Conservation (phyloP, 2,113 vertebrate species). For the Caretta caretta region DNA sequence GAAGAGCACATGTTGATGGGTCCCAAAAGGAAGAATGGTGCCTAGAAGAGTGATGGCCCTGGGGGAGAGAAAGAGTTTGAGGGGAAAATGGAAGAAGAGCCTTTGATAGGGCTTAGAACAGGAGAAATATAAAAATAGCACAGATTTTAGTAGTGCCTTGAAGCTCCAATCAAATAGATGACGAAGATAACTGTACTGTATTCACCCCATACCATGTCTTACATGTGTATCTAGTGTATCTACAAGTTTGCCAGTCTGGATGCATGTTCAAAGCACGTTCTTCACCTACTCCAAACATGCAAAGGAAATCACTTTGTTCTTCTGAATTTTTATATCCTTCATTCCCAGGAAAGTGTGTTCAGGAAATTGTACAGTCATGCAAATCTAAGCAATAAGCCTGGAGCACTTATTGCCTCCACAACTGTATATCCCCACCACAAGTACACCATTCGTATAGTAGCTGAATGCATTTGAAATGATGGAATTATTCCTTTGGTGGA, state of each 20-base stretch:
- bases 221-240: neutral
- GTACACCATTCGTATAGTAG: neutral
- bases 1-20: neutral
- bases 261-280: neutral
- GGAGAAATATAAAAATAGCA: neutral
- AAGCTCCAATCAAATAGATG: neutral
- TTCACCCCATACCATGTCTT: neutral
- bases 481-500: neutral
- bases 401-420: neutral
- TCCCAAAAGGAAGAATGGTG: neutral
- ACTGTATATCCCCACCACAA: neutral
- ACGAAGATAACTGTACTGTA: neutral
- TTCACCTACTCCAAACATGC: neutral
- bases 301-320: neutral
- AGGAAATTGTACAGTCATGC: neutral
- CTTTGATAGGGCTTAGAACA: neutral
- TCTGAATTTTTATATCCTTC: neutral
- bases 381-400: neutral
- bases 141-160: neutral
- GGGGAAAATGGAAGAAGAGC: neutral
- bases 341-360: neutral
- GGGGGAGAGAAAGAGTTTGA: neutral
- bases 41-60: neutral
- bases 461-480: neutral
- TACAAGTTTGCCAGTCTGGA: neutral